Evolutionary conservation across 2,113 vertebrate genomes (phyloP).

Genomic region (Myxocyprinus asiaticus): DNA sequence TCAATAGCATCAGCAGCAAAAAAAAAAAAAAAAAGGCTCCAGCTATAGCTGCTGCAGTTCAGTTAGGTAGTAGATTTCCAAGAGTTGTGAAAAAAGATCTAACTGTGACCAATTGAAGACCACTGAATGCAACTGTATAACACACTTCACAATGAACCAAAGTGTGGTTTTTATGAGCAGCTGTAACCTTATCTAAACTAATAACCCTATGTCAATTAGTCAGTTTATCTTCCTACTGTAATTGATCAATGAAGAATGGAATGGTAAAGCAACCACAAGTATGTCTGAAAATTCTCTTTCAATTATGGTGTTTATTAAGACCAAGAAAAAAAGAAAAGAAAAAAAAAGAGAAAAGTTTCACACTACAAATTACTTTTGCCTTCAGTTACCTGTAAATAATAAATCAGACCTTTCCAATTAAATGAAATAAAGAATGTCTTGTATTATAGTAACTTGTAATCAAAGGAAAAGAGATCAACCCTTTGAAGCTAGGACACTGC

Average conservation of each 20-base stretch:
- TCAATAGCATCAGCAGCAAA: constrained; percentile 68
- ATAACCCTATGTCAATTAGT: constrained; percentile 6
- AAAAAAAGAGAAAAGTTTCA: constrained; percentile 44
- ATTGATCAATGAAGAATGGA: background rate
- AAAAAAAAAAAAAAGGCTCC: constrained; percentile 61
- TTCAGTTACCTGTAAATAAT: constrained; percentile 55
- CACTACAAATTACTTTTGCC: constrained; percentile 60
- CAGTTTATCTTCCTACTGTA: background rate
- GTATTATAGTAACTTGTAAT: constrained; percentile 56
- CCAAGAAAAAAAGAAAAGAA: background rate
- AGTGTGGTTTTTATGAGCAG: background rate
- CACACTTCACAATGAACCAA: constrained; percentile 31
- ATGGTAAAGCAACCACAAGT: background rate
- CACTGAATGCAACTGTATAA: constrained; percentile 3
- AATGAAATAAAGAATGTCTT: constrained; percentile 56
- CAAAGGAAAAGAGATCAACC: constrained; percentile 58
- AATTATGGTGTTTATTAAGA: background rate
- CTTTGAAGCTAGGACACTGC: constrained; percentile 72
- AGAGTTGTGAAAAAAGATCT: constrained; percentile 37
- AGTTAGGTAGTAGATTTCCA: constrained; percentile 37
- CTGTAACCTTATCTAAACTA: background rate
- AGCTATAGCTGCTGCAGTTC: constrained; percentile 56
- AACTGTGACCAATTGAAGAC: constrained; percentile 18
- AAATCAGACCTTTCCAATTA: constrained; percentile 64
- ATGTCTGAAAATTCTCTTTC: constrained; percentile 9